Evolutionary conservation across 1,140 invertebrate species (phyloP), one percentile per base, ranked within the genome.

Genomic region (Archegozetes longisetosus): DNA sequence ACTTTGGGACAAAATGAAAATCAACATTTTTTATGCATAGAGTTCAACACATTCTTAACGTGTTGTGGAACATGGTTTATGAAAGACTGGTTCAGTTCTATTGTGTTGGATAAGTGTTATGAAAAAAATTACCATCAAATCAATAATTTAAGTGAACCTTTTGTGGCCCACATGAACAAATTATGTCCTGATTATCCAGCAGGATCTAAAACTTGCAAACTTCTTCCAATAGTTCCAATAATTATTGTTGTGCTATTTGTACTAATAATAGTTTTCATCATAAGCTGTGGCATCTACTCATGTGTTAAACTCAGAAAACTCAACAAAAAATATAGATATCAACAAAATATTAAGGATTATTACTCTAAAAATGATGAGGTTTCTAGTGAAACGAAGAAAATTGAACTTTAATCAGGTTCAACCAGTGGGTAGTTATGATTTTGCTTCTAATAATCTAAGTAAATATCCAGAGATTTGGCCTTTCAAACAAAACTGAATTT

Each of bases 51-150:
- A 25, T 27, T 51, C 24, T 26, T 58, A 4, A 17, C 23, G 9
- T 58, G 57, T 46, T 58, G 57, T 58, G 57, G 57, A 17, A 27
- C 50, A 32, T 58, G 57, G 57, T 24, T 47, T 4, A 51, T 58
- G 23, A 9, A 58, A 6, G 48, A 58, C 25, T 50, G 6, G 25
- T 6, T 58, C 2, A 12, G 9, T 1, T 20, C 48, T 13, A 58
- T 49, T 6, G 57, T 58, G 12, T 20, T 20, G 13, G 57, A 58
- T 17, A 25, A 49, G 25, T 58, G 57, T n/a, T 40, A 58, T 20
- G 26, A 27, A 53, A 6, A 58, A n/a, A 58, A 58, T n/a, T 26
- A 49, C 2, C 22, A 51, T 29, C 57, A 58, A 24, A 47, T 58
- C n/a, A 2, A 51, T n/a, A 46, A 58, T 46, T 1, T 58, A 1